phyloP scores from a whole-genome alignment of 2,113 vertebrate species.

The Ellobius talpinus region DNA sequence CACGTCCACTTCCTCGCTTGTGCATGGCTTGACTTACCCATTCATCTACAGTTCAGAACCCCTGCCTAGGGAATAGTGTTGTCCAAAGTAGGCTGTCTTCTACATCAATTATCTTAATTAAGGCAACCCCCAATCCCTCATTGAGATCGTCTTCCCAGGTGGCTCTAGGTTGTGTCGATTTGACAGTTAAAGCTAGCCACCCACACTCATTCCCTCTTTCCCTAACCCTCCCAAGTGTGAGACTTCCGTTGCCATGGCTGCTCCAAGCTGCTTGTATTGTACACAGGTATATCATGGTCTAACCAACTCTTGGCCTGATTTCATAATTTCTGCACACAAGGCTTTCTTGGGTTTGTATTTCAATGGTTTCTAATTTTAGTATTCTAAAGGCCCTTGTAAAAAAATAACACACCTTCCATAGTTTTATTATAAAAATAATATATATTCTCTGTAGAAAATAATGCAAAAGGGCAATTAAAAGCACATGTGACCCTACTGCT shows the following conservation, averaged over 20 bases:
- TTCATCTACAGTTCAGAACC: not conserved
- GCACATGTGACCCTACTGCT: not conserved
- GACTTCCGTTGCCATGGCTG: not conserved
- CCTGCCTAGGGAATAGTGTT: not conserved
- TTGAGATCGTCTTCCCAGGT: not conserved
- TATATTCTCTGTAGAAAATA: not conserved
- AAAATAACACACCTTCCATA: not conserved
- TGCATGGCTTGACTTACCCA: no score
- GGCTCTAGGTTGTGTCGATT: not conserved
- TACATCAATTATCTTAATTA: not conserved
- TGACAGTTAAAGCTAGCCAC: not conserved
- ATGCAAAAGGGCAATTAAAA: not conserved
- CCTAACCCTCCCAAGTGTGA: not conserved
- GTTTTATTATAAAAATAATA: slow-evolving; percentile 24
- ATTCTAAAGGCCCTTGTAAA: not conserved
- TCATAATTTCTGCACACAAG: not conserved
- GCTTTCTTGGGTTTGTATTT: not conserved
- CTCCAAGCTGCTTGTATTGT: not conserved
- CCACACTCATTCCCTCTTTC: not conserved
- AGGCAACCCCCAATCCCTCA: not conserved
- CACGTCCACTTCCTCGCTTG: not conserved
- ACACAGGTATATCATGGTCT: not conserved
- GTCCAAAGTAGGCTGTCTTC: not conserved
- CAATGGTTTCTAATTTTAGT: not conserved
- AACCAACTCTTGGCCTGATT: not conserved